Evolutionary conservation across 1,140 invertebrate species (phyloP), one percentile per base, ranked within the genome.

Genomic region (Lordiphosa clarofinis): DNA sequence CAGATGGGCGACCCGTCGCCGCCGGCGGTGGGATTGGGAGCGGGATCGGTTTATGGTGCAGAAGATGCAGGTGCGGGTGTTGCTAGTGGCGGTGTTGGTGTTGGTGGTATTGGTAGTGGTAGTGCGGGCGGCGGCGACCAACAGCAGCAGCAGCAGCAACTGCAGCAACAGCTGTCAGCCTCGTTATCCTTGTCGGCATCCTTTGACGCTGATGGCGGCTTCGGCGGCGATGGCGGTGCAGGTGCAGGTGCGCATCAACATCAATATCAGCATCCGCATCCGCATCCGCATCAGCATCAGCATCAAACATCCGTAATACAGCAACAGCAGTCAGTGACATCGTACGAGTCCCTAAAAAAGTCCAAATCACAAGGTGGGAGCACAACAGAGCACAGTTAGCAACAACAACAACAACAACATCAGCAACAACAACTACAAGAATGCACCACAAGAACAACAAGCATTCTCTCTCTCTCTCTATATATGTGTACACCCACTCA

Each of bases 351-450:
- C 58, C 65, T 87, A 88, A 91, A 94, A 88, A 92, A 94, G 86
- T 94, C 94, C 89, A 94, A 94, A 90, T 94, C 93, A 90, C 95
- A 96, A 95, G 95, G 95, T 95, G 96, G 95, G 92, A 93, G 94
- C 92, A 82, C 73, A 73, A 78, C 78, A 84, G 58, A 82, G 78
- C 73, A 82, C 72, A 58, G 33, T 43, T 50, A 56, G 68, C 43
- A 44, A 53, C 55, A 61, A 49, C 36, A 48, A 57, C 47, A 60
- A 53, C 40, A 53, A 67, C 52, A 53, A 72, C 40, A 28, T 55
- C 56, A 28, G 52, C 54, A 35, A 64, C 36, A 35, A 53, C 43
- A 44, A 64, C 44, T 35, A 58, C 38, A 50, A 56, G 31, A 52
- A 19, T 61, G 63, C 63, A 66, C 39, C 49, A 28, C 56, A 69